Evolutionary conservation across 2,888 invertebrate genomes (phyloP).

Genomic region (Idaea biselata): DNA sequence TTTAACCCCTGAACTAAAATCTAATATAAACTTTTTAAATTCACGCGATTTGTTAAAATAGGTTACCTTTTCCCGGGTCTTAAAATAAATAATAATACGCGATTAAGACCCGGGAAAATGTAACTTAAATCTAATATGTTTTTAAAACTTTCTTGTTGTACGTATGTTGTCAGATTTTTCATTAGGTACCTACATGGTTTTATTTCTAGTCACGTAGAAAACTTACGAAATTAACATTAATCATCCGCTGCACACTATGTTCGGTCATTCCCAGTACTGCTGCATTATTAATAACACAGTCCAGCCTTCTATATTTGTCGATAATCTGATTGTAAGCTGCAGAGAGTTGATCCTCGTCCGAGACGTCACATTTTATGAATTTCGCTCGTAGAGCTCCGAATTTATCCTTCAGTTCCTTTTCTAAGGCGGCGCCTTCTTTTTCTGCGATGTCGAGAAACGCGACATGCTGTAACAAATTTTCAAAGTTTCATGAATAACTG

Average conservation of each 20-base stretch:
- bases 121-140: no score
- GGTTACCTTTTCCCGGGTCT: no score
- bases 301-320: conserved; percentile 63
- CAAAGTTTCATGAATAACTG: neutral
- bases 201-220: conserved; percentile 9
- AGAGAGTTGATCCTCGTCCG: conserved; percentile 53
- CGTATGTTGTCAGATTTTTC: neutral
- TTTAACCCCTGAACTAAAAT: no score
- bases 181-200: neutral
- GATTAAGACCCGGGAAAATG: no score
- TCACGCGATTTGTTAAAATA: no score
- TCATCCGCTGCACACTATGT: conserved; percentile 45
- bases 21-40: no score
- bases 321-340: conserved; percentile 58
- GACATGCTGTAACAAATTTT: conserved; percentile 56
- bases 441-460: conserved; percentile 64
- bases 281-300: conserved; percentile 65
- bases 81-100: no score
- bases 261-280: conserved; percentile 52
- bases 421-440: conserved; percentile 56
- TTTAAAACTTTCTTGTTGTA: neutral
- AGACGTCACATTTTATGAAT: conserved; percentile 71
- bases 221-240: conserved; percentile 65
- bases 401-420: conserved; percentile 54
- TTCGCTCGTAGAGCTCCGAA: conserved; percentile 68